Base-by-base conservation (phyloP, 2,888 invertebrate species). In the Liopterus haemorrhoidalis region DNA sequence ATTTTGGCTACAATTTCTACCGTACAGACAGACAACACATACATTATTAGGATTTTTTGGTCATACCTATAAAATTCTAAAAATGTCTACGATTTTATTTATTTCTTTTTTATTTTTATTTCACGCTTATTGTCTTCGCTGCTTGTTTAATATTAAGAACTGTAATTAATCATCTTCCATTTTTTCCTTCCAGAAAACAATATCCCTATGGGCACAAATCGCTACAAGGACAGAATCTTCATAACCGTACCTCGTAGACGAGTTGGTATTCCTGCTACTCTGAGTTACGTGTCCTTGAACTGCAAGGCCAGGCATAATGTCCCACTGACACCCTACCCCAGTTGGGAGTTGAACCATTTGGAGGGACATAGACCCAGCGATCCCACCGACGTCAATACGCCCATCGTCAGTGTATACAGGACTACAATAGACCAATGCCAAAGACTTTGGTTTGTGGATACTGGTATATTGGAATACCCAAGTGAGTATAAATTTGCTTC, bases 381-480 rank as follows among this genome's bases (percentile, higher is more conserved):
- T 18, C 43, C 48, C 5, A 31, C 30, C 5, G 49, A 41, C 32
- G 45, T 43, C 11, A 18, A 39, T 4, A 54, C 54, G 21, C 55
- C 58, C 25, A 58, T 85, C 8, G 74, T 81, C 2, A 86, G 81
- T 0, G 81, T 85, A 2, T 86, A 86, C 61, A 70, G 88, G 30
- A 76, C 83, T 1, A 71, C 75, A 8, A 75, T 81, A 0, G 89
- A 89, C 60, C 63, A 66, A 1, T 89, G 87, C 54, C 78, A 81
- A 30, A 67, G 87, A 4, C 69, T 89, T 2, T 89, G 88, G 88
- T 81, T 84, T 59, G 75, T 87, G 1, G 88, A 88, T 57, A 83
- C 84, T 0, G 88, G 88, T 2, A 62, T 81, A 24, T 61, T 82
- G 41, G 83, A 86, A 61, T 74, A 80, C 57, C 75, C 79, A 38